Evolutionary conservation across 2,888 invertebrate genomes (phyloP).

Genomic region (Lottia gigantea): DNA sequence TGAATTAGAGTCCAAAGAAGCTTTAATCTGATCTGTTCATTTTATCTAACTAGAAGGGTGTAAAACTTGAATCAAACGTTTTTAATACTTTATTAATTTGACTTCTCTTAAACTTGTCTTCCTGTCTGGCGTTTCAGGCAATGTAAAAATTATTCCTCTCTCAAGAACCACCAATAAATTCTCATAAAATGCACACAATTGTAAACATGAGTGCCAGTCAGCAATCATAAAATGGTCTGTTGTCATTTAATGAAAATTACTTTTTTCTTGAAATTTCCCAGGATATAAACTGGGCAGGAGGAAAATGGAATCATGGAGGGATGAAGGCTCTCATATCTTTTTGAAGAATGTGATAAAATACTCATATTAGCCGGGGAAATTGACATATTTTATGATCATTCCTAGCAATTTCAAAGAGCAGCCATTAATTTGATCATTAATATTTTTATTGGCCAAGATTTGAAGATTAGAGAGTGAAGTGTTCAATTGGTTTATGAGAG

Average conservation of each 20-base stretch:
- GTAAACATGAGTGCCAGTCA: slow-evolving; percentile 10
- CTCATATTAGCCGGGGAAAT: neutral
- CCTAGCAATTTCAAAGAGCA: slow-evolving; percentile 7
- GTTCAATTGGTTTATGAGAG: neutral
- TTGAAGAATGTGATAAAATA: neutral
- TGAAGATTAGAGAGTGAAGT: slow-evolving; percentile 5
- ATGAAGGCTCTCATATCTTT: too few species aligned
- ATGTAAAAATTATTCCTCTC: neutral
- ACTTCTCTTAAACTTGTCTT: neutral
- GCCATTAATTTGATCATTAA: slow-evolving; percentile 8
- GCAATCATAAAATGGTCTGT: slow-evolving; percentile 7
- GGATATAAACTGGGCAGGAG: too few species aligned
- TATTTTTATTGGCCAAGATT: slow-evolving; percentile 5
- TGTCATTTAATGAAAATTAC: neutral
- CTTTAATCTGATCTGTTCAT: too few species aligned
- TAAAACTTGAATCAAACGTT: too few species aligned
- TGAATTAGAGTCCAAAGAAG: too few species aligned
- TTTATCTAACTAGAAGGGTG: too few species aligned
- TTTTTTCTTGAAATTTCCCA: neutral
- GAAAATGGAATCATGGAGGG: too few species aligned
- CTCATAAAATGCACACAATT: neutral
- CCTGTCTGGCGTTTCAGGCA: neutral
- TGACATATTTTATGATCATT: slow-evolving; percentile 1
- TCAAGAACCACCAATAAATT: neutral
- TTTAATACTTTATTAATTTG: too few species aligned